Base-by-base conservation (phyloP, 2,888 invertebrate species). In the Latrodectus hesperus region DNA sequence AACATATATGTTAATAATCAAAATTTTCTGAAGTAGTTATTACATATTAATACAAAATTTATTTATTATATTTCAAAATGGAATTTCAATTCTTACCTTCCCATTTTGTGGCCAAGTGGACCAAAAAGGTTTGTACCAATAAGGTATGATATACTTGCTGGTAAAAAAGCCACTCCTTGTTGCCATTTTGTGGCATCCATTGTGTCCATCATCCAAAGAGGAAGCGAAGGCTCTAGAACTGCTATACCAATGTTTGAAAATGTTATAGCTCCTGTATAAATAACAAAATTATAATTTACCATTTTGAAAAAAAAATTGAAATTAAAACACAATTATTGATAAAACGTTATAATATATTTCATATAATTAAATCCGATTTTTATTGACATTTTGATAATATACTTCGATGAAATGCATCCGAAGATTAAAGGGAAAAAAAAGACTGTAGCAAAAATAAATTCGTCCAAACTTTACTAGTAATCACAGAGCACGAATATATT, bases 161-260 rank as follows among this genome's bases (percentile, higher is more conserved):
- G 99, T 80, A 99, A 93, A 92, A 99, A 99, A 0, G 98, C 98
- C 12, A 97, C 97, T 0, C 90, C 90, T 91, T 93, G 97, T 92
- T 99, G 96, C 98, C 98, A 98, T 90, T 97, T 95, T 0, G 95
- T 95, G 0, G 98, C 96, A 64, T 96, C 95, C 99, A 99, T 99
- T 1, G 97, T 98, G 91, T 99, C 98, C 93, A 99, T 98, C 99
- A 99, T 99, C 98, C 99, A 99, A 87, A 99, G 95, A 0, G 99
- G 99, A 71, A 99, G 93, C n/a, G 99, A 98, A 0, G 99, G 99
- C 92, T 99, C 99, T 93, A 99, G 93, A 98, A 99, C 99, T 0
- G 99, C 99, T 84, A 99, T 99, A 53, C 99, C 99, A 94, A 99
- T 97, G 93, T 99, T 99, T 1, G 99, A 99, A 92, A 99, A 99